phyloP scores from a whole-genome alignment of 2,797 vertebrate species.

The Tapirus indicus region DNA sequence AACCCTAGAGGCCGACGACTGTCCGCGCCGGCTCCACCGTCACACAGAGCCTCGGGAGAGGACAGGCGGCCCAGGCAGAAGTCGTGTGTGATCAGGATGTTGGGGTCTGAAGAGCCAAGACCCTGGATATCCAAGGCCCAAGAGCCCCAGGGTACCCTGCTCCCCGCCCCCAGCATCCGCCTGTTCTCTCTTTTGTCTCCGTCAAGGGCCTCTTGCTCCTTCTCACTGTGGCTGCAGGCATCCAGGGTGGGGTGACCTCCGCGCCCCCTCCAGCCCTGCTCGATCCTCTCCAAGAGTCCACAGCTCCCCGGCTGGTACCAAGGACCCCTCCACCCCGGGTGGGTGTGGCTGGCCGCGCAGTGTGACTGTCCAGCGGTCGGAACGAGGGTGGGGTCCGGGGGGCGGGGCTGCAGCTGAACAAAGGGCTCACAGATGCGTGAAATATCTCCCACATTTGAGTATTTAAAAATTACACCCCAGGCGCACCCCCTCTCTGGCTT shows the following conservation, averaged over 20 bases:
- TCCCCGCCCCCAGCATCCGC: neutral
- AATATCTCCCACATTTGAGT: neutral
- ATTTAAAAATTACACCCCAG: neutral
- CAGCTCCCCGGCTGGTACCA: neutral
- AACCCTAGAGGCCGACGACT: neutral
- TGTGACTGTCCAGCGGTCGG: neutral
- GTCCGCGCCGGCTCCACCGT: neutral
- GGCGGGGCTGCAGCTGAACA: conserved; percentile 77
- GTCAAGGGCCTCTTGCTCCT: neutral
- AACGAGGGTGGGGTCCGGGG: conserved; percentile 44
- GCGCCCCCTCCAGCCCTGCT: neutral
- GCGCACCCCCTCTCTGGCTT: neutral
- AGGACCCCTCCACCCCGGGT: neutral
- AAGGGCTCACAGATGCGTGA: conserved; percentile 55
- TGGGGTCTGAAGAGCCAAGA: neutral
- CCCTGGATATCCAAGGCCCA: accelerated
- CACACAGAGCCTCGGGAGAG: neutral
- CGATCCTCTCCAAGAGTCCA: neutral
- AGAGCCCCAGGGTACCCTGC: neutral
- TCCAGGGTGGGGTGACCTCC: neutral
- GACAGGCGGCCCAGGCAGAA: neutral
- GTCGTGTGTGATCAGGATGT: neutral
- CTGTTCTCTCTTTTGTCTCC: conserved; percentile 27
- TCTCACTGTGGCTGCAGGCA: neutral
- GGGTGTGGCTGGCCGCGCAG: conserved; percentile 36